phyloP scores from a whole-genome alignment of 2,797 vertebrate species.

The Sphenodon punctatus region DNA sequence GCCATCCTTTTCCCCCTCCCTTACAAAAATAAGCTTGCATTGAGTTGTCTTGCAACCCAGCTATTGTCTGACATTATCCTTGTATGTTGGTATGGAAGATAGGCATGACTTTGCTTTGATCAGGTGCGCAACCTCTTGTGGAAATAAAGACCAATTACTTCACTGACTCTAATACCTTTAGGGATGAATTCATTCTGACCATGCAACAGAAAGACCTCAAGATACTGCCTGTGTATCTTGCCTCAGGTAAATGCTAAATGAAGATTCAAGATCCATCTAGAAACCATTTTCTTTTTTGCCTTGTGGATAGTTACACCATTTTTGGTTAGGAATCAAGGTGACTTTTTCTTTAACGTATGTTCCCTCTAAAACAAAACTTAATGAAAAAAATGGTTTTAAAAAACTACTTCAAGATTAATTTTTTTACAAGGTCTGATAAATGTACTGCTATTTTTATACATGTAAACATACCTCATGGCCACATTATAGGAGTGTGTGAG shows the following conservation, averaged over 20 bases:
- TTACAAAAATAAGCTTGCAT: not conserved
- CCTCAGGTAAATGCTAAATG: fast-evolving
- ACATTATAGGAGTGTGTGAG: too few species aligned
- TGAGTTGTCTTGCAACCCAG: not conserved
- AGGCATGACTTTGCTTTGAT: not conserved
- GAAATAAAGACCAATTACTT: fast-evolving
- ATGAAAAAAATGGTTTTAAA: too few species aligned
- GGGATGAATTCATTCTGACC: fast-evolving
- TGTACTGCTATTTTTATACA: too few species aligned
- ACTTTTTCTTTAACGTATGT: too few species aligned
- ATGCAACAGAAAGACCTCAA: fast-evolving
- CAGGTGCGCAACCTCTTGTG: not conserved
- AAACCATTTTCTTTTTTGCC: too few species aligned
- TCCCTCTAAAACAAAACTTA: too few species aligned
- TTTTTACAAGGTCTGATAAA: too few species aligned
- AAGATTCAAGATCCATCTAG: not conserved
- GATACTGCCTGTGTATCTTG: not conserved
- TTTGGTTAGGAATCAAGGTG: too few species aligned
- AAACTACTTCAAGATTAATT: too few species aligned
- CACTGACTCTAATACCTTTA: not conserved
- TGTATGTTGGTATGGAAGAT: not conserved
- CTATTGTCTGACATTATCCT: not conserved
- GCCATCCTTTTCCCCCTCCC: not conserved
- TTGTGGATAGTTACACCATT: too few species aligned
- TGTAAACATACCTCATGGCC: too few species aligned